These are phyloP conservation scores for Acomys russatus DNA, from an alignment of 2,797 vertebrate species.

Conservation along the genomic window DNA sequence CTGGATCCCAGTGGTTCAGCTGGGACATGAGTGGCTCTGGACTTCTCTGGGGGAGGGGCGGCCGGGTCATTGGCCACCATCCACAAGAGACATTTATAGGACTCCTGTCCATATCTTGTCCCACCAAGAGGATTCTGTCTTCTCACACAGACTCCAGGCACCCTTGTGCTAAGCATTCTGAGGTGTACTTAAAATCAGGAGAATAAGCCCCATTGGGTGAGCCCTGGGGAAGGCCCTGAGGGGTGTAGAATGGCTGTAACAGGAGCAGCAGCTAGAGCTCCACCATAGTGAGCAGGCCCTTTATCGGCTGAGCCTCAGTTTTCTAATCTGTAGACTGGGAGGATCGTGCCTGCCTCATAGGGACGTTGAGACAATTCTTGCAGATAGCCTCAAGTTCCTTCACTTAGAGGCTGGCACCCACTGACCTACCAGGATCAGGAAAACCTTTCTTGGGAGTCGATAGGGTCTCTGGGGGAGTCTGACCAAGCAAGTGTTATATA, in stretches of 20 bases:
- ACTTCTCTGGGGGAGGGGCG: background rate
- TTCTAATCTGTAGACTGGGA: background rate
- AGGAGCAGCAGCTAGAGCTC: background rate
- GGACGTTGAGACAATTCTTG: background rate
- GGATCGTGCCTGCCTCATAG: rapidly evolving
- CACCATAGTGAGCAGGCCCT: background rate
- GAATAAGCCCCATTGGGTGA: rapidly evolving
- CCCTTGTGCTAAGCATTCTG: background rate
- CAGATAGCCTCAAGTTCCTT: background rate
- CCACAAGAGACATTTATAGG: rapidly evolving
- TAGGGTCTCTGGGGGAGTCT: background rate
- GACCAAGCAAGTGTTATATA: background rate
- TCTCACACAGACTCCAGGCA: background rate
- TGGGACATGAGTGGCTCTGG: rapidly evolving
- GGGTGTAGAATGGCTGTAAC: background rate
- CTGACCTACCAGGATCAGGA: background rate
- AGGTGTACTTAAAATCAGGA: background rate
- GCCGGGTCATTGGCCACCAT: background rate
- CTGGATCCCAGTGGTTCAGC: rapidly evolving
- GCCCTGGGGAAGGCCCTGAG: background rate
- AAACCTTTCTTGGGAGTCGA: background rate
- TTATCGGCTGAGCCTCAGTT: background rate
- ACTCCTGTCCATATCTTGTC: background rate
- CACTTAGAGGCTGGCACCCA: background rate
- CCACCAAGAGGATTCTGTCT: background rate